Evolutionary conservation across 2,888 invertebrate species (phyloP).

Genomic region (Drosophila cracens): DNA sequence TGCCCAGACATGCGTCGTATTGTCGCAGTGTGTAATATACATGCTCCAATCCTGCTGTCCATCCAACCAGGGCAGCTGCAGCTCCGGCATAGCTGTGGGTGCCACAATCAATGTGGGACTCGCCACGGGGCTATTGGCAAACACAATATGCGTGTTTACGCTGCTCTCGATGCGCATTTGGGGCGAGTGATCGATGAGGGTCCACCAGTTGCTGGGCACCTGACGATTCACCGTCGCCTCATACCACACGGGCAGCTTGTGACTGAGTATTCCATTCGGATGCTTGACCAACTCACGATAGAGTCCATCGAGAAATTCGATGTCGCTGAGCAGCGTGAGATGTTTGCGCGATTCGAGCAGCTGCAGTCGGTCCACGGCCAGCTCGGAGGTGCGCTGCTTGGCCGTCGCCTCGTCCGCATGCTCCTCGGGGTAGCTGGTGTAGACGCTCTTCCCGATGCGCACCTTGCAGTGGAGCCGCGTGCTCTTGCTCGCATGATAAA

Average conservation of each 20-base stretch:
- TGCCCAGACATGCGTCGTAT: constrained; percentile 88
- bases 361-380: constrained; percentile 80
- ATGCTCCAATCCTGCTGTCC: constrained; percentile 86
- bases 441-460: constrained; percentile 73
- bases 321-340: constrained; percentile 72
- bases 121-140: constrained; percentile 68
- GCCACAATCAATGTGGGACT: not conserved
- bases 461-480: constrained; percentile 77
- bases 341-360: constrained; percentile 61
- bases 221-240: constrained; percentile 88
- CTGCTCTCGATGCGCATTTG: constrained; percentile 85
- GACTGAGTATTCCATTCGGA: constrained; percentile 87
- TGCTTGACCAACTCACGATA: constrained; percentile 79
- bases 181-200: constrained; percentile 85
- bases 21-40: constrained; percentile 87
- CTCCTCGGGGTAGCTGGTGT: constrained; percentile 83
- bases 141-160: constrained; percentile 74
- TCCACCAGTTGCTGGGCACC: constrained; percentile 90
- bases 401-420: constrained; percentile 75
- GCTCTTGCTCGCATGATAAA: constrained; percentile 57
- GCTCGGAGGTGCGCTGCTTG: constrained; percentile 74
- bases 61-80: constrained; percentile 76
- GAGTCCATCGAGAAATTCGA: constrained; percentile 79
- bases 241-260: constrained; percentile 87
- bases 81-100: constrained; percentile 36